Evolutionary conservation across 2,797 vertebrate genomes (phyloP).

Genomic region (Lutjanus argentimaculatus): DNA sequence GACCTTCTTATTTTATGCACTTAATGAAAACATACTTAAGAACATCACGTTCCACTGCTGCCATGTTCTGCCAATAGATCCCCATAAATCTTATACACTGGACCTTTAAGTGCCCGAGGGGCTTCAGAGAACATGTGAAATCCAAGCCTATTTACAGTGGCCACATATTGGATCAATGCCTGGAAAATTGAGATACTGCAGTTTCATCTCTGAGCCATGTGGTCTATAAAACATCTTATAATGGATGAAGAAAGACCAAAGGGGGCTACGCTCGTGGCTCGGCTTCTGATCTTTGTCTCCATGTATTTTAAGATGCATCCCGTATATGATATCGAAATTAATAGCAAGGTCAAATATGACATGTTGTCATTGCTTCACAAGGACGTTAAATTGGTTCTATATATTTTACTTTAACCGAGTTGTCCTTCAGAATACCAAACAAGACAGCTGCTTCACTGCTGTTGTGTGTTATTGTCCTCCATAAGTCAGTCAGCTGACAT

Average conservation of each 20-base stretch:
- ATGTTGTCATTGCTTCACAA: not conserved
- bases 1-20: too few relatives aligned
- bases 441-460: not conserved
- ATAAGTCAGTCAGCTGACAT: conserved; percentile 10
- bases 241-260: conserved; percentile 6
- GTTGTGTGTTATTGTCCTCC: not conserved
- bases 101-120: not conserved
- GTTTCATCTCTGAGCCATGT: conserved; percentile 49
- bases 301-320: not conserved
- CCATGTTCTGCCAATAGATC: too few relatives aligned
- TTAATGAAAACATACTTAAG: too few relatives aligned
- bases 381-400: not conserved
- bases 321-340: not conserved
- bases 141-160: conserved; percentile 33
- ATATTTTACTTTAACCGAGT: not conserved
- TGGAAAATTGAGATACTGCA: conserved; percentile 54
- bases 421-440: not conserved
- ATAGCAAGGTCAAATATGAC: not conserved
- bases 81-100: not conserved
- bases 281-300: not conserved
- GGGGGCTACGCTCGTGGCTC: not conserved
- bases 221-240: conserved; percentile 33
- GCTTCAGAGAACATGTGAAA: conserved; percentile 37
- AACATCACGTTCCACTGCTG: too few relatives aligned
- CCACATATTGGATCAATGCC: conserved; percentile 57